Evolutionary conservation across 2,888 invertebrate species (phyloP).

Genomic region (Zhengitettix transpicula): DNA sequence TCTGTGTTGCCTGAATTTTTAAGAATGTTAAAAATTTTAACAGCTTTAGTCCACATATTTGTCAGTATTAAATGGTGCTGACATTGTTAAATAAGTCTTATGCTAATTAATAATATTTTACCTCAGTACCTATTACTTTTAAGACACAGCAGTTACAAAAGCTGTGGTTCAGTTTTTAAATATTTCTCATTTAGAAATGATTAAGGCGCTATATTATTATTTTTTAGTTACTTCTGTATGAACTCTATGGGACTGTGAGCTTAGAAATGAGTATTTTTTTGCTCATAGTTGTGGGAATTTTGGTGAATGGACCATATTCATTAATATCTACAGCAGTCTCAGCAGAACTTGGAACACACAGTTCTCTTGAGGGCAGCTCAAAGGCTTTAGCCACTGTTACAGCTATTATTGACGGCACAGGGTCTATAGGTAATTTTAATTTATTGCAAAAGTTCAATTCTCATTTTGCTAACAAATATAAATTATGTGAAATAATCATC

Average conservation of each 20-base stretch:
- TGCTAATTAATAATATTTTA: too few species aligned
- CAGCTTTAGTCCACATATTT: too few species aligned
- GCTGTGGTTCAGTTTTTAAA: too few species aligned
- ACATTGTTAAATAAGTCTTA: too few species aligned
- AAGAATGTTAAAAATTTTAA: too few species aligned
- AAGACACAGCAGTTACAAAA: too few species aligned
- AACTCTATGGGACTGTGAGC: conserved; percentile 47
- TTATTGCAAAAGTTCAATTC: too few species aligned
- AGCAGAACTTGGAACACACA: conserved; percentile 83
- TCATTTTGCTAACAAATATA: neutral
- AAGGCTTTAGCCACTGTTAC: conserved; percentile 93
- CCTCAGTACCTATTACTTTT: too few species aligned
- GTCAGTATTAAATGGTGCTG: too few species aligned
- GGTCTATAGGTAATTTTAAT: conserved; percentile 49
- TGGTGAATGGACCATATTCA: conserved; percentile 93
- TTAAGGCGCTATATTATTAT: conserved; percentile 3
- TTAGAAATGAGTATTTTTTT: conserved; percentile 45
- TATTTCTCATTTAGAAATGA: too few species aligned
- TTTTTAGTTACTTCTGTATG: conserved; percentile 62
- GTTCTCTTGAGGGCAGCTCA: conserved; percentile 64
- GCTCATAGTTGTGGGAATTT: conserved; percentile 54
- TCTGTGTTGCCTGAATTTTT: too few species aligned
- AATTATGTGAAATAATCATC: neutral
- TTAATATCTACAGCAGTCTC: conserved; percentile 93
- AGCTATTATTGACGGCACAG: conserved; percentile 93